These are phyloP conservation scores for Seira sanloemensis DNA, from an alignment of 2,888 invertebrate genomes.

Conservation along the genomic window DNA sequence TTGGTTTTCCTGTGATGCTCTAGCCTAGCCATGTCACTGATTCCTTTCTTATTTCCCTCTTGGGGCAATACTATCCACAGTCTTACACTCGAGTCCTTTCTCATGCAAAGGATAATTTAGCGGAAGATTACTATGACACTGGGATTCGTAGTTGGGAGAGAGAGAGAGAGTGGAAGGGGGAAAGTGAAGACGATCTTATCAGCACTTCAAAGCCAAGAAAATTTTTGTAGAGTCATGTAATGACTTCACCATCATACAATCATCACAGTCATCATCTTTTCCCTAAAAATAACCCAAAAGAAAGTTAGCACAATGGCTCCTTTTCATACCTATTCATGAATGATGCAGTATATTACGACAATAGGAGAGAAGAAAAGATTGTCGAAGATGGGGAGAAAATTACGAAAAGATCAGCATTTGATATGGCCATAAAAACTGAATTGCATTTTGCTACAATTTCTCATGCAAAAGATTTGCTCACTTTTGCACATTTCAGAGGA, in stretches of 20 bases:
- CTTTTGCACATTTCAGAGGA: slow-evolving; percentile 48
- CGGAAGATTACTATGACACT: slow-evolving; percentile 59
- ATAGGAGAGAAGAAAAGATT: slow-evolving; percentile 7
- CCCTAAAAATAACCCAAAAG: slow-evolving; percentile 13
- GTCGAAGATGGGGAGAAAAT: slow-evolving; percentile 46
- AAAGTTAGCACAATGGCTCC: slow-evolving; percentile 18
- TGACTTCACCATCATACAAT: neutral
- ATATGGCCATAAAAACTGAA: slow-evolving; percentile 44
- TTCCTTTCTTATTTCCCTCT: too few species aligned
- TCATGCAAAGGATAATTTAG: slow-evolving; percentile 53
- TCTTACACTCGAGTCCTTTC: too few species aligned
- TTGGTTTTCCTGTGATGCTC: too few species aligned
- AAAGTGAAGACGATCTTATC: slow-evolving; percentile 46
- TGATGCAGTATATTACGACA: too few species aligned
- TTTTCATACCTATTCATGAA: too few species aligned
- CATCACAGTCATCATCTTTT: too few species aligned
- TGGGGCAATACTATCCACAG: too few species aligned
- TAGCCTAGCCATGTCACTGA: too few species aligned
- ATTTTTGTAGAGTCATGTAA: neutral
- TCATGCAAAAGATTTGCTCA: slow-evolving; percentile 45
- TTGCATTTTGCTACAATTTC: slow-evolving; percentile 27
- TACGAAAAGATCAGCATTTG: slow-evolving; percentile 52
- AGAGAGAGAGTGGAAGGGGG: too few species aligned
- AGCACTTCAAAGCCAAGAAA: slow-evolving; percentile 43
- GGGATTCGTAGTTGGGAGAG: too few species aligned